Base-by-base conservation (phyloP, 2,888 invertebrate species). In the Oegoconia quadripuncta region DNA sequence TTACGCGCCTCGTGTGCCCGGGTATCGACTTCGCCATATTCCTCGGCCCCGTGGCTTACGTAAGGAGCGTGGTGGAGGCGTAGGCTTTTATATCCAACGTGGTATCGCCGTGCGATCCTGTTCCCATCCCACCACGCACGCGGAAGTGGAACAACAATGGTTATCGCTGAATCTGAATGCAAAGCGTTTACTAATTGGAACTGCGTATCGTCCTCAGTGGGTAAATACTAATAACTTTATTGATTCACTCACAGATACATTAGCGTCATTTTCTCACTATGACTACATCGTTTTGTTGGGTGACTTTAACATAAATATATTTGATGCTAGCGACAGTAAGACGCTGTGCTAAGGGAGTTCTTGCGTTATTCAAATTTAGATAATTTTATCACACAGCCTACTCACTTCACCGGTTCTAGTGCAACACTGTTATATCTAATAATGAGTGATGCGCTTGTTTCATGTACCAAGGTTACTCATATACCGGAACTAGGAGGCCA, bases 241-340 rank as follows among this genome's bases (percentile, higher is more conserved):
- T 7, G 44, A 46, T 3, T 34, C 44, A 1, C 33, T 48, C 1
- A 42, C 40, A 12, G 42, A 46, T n/a, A n/a, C n/a, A n/a, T n/a
- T n/a, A n/a, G n/a, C n/a, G n/a, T n/a, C n/a, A n/a, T n/a, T n/a
- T n/a, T n/a, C n/a, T n/a, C n/a, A n/a, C n/a, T n/a, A n/a, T n/a
- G n/a, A n/a, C n/a, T n/a, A n/a, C n/a, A n/a, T n/a, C n/a, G n/a
- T n/a, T n/a, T n/a, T n/a, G n/a, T n/a, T n/a, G n/a, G n/a, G n/a
- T n/a, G n/a, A n/a, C n/a, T n/a, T n/a, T n/a, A n/a, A n/a, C n/a
- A n/a, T n/a, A n/a, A n/a, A n/a, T n/a, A n/a, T n/a, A n/a, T n/a
- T n/a, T n/a, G n/a, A n/a, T n/a, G n/a, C n/a, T n/a, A n/a, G n/a
- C n/a, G n/a, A n/a, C n/a, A n/a, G n/a, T n/a, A n/a, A n/a, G n/a